Evolutionary conservation across 2,888 invertebrate species (phyloP).

Genomic region (Melinaea menophilus): DNA sequence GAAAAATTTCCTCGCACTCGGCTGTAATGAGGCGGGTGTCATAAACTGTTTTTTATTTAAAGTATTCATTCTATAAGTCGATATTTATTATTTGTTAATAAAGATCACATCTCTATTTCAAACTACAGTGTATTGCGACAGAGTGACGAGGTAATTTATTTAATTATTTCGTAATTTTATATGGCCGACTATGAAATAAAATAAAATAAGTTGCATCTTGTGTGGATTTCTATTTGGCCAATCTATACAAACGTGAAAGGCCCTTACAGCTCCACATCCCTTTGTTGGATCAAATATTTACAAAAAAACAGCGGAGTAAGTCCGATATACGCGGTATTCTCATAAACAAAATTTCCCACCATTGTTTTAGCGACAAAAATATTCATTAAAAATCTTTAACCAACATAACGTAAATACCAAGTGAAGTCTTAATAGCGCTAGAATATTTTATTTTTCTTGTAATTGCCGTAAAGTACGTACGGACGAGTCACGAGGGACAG

Average conservation of each 20-base stretch:
- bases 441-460: slow-evolving; percentile 31
- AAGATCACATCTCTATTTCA: not conserved
- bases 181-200: too few relatives aligned
- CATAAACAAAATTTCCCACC: slow-evolving; percentile 3
- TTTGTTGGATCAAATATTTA: too few relatives aligned
- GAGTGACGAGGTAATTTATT: too few relatives aligned
- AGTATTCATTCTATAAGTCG: slow-evolving; percentile 52
- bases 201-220: too few relatives aligned
- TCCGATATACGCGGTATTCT: not conserved
- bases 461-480: slow-evolving; percentile 30
- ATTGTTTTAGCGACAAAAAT: not conserved
- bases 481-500: slow-evolving; percentile 25
- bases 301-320: not conserved
- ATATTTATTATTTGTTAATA: slow-evolving; percentile 16
- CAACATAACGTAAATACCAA: slow-evolving; percentile 11
- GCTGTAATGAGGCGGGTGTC: slow-evolving; percentile 55
- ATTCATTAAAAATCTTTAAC: slow-evolving; percentile 5
- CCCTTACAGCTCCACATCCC: too few relatives aligned
- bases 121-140: not conserved
- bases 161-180: too few relatives aligned
- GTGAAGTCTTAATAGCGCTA: slow-evolving; percentile 25
- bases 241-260: too few relatives aligned
- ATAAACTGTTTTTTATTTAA: slow-evolving; percentile 49
- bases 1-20: slow-evolving; percentile 55
- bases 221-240: too few relatives aligned